Conservation (phyloP, 1,140 invertebrate genomes). For the Drepana arcuata region DNA sequence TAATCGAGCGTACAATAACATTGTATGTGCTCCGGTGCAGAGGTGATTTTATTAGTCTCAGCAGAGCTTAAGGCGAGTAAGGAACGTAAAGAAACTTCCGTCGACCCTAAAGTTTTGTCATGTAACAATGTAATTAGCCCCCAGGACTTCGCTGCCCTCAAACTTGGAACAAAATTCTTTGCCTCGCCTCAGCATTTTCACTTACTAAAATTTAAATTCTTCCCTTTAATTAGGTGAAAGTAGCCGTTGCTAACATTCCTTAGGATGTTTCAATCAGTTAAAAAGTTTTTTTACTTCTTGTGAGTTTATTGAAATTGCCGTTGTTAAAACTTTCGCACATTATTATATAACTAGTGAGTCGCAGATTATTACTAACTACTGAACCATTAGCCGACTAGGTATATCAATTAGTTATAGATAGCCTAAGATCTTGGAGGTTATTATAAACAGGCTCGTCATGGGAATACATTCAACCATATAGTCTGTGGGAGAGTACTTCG, state of each 20-base stretch:
- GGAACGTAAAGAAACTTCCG: constrained; percentile 34
- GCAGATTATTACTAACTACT: too few species aligned
- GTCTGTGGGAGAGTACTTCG: neutral
- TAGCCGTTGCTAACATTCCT: neutral
- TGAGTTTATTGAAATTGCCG: too few species aligned
- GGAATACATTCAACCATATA: too few species aligned
- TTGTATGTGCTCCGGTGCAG: constrained; percentile 26
- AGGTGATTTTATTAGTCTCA: constrained; percentile 38
- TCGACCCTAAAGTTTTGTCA: constrained; percentile 46
- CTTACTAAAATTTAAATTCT: constrained; percentile 29
- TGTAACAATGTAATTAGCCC: constrained; percentile 52
- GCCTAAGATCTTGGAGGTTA: too few species aligned
- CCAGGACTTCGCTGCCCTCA: constrained; percentile 27
- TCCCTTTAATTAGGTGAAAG: constrained; percentile 13
- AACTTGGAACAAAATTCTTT: constrained; percentile 50
- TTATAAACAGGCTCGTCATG: too few species aligned
- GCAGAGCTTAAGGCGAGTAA: constrained; percentile 21
- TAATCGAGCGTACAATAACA: constrained; percentile 17
- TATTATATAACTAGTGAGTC: too few species aligned
- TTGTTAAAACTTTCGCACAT: too few species aligned
- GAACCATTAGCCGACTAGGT: too few species aligned
- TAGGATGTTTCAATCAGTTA: neutral
- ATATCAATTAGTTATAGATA: too few species aligned
- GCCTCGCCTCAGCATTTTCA: constrained; percentile 36
- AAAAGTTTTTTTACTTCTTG: neutral